Conservation (phyloP, 2,113 vertebrate genomes). For the Antennarius striatus region DNA sequence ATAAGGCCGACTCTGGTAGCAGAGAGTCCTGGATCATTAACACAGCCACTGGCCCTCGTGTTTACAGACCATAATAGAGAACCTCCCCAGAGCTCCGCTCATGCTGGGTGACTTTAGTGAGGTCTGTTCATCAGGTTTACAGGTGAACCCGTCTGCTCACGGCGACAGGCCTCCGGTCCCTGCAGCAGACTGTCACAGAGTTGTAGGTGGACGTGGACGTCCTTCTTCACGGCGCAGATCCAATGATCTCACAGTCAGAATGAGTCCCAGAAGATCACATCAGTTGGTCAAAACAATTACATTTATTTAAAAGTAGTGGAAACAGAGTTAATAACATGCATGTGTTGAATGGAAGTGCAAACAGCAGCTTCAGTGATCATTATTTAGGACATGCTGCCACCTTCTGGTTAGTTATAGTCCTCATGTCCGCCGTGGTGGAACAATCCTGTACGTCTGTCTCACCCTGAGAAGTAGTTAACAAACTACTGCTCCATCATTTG, state of each 20-base stretch:
- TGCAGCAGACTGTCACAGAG: no score
- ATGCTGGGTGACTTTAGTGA: conserved; percentile 16
- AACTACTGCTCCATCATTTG: no score
- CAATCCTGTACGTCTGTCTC: no score
- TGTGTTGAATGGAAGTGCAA: background rate
- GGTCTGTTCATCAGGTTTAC: conserved; percentile 13
- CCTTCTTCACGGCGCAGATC: no score
- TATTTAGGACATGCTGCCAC: conserved; percentile 47
- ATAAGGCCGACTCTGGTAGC: conserved; percentile 39
- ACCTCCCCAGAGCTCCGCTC: conserved; percentile 9
- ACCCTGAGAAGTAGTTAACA: no score
- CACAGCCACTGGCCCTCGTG: conserved; percentile 24
- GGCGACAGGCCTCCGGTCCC: background rate
- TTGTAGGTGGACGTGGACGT: background rate
- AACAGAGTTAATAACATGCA: no score
- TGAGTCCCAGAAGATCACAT: background rate
- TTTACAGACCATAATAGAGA: conserved; percentile 49
- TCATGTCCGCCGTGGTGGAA: no score
- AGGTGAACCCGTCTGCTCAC: background rate
- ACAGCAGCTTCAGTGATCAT: background rate
- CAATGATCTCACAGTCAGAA: no score
- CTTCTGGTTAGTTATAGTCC: conserved; percentile 35
- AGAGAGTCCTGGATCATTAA: conserved; percentile 38
- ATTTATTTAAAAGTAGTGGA: no score
- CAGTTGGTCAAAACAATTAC: background rate